phyloP scores from a whole-genome alignment of 2,888 invertebrate genomes.

The Aporophyla lueneburgensis region DNA sequence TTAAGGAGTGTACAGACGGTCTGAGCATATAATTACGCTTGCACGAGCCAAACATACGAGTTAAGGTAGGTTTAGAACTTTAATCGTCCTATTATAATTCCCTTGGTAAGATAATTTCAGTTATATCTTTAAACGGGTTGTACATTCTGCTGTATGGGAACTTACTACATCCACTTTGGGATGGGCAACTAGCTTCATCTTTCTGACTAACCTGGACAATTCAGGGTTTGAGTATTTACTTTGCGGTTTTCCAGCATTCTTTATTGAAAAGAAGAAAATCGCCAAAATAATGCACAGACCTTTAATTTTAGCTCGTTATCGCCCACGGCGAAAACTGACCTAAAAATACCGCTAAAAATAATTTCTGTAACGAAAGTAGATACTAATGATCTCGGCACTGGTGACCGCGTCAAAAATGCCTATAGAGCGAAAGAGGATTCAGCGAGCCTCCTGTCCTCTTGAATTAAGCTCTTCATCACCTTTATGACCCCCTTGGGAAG shows the following conservation, averaged over 20 bases:
- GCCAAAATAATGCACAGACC: not conserved
- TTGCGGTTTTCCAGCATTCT: not conserved
- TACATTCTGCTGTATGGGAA: no score
- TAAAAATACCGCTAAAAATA: not conserved
- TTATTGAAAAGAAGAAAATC: not conserved
- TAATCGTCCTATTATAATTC: slow-evolving; percentile 11
- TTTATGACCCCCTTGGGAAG: slow-evolving; percentile 20
- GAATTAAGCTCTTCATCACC: slow-evolving; percentile 38
- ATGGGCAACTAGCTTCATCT: no score
- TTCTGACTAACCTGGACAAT: no score
- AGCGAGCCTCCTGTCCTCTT: slow-evolving; percentile 18
- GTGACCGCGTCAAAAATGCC: not conserved
- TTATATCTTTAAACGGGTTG: not conserved
- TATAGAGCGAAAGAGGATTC: not conserved
- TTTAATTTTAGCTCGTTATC: not conserved
- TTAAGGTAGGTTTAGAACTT: slow-evolving; percentile 2
- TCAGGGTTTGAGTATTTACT: no score
- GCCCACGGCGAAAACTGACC: not conserved
- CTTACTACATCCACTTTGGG: no score
- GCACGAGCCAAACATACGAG: slow-evolving; percentile 29
- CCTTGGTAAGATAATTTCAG: not conserved
- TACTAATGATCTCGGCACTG: not conserved
- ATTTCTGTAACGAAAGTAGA: not conserved
- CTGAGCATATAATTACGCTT: slow-evolving; percentile 28
- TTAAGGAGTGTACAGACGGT: slow-evolving; percentile 44